phyloP scores from a whole-genome alignment of 2,797 vertebrate genomes.

The Aphelocoma californica region DNA sequence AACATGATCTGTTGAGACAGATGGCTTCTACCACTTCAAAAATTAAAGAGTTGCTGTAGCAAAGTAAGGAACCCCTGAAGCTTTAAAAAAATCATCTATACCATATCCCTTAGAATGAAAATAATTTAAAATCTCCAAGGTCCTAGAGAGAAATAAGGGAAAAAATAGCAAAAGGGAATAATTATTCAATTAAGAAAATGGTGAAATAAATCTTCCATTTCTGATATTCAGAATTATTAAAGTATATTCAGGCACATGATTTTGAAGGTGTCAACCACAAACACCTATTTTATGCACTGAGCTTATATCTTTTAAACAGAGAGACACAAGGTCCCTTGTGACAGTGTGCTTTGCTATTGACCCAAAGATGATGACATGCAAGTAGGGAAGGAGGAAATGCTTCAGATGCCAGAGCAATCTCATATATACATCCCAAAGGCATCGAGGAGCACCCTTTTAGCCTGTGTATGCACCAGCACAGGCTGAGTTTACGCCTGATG shows the following conservation, averaged over 20 bases:
- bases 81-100: not conserved
- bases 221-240: not conserved
- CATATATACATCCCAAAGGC: not conserved
- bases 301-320: not conserved
- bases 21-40: slow-evolving; percentile 47
- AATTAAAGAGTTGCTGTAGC: not conserved
- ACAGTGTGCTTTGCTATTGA: not conserved
- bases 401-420: not conserved
- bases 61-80: not conserved
- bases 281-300: not conserved
- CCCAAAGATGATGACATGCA: not conserved
- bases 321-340: not conserved
- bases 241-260: not conserved
- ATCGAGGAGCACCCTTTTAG: not conserved
- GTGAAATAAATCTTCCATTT: not conserved
- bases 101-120: not conserved
- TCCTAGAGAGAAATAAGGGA: not conserved
- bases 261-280: not conserved
- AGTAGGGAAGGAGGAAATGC: not conserved
- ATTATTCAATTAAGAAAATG: not conserved
- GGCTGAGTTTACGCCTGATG: not conserved
- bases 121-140: not conserved
- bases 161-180: not conserved
- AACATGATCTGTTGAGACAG: slow-evolving; percentile 65
- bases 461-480: not conserved